phyloP scores from a whole-genome alignment of 2,113 vertebrate species.

The Phasianus colchicus region DNA sequence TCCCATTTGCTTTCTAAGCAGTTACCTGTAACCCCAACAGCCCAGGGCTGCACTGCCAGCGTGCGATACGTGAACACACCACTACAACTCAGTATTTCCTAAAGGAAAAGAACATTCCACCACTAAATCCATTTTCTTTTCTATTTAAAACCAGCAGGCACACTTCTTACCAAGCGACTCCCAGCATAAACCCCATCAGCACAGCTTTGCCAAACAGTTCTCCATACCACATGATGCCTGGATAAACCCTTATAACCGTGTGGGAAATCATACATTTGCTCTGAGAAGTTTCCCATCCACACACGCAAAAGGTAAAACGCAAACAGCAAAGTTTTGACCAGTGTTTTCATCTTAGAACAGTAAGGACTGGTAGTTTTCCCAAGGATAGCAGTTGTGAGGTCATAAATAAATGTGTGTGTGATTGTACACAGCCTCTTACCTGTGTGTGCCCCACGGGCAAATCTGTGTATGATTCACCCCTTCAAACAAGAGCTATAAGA shows the following conservation, averaged over 20 bases:
- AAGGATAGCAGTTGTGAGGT: background rate
- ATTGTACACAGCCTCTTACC: background rate
- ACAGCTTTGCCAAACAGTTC: background rate
- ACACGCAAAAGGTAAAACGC: background rate
- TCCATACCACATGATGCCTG: accelerated
- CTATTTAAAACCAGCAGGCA: background rate
- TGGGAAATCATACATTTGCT: background rate
- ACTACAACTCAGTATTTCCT: background rate
- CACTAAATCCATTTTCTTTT: background rate
- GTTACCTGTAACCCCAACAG: background rate
- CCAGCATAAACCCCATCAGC: accelerated
- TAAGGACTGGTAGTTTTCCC: background rate
- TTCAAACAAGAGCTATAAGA: background rate
- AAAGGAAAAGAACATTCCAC: background rate
- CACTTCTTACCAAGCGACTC: accelerated
- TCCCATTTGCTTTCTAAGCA: background rate
- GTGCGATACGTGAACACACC: accelerated
- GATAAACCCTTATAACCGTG: accelerated
- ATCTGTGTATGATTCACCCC: background rate
- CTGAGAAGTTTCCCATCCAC: background rate
- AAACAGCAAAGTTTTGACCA: background rate
- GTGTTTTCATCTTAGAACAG: background rate
- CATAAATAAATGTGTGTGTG: accelerated
- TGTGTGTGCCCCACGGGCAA: background rate
- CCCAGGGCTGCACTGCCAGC: background rate